Percentiles rank a stretch among this genome's conserved stretches.
Evolutionary conservation across 2,797 vertebrate genomes (phyloP).

Genomic region (Darevskia nairensis): DNA sequence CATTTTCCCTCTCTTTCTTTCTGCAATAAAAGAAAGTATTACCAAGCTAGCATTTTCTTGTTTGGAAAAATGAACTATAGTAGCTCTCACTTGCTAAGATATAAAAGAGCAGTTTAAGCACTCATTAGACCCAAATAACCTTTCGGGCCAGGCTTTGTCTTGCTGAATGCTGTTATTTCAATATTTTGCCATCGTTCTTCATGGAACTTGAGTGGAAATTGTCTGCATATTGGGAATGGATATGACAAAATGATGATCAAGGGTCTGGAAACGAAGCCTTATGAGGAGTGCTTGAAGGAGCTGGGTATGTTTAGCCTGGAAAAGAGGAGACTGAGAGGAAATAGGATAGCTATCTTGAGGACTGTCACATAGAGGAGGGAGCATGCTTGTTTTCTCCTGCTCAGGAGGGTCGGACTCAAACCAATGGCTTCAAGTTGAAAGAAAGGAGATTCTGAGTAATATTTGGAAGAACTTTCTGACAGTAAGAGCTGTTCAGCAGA

Average conservation of each 20-base stretch:
- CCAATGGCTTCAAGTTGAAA: too few species aligned
- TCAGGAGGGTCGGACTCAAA: too few species aligned
- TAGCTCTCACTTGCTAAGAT: background rate
- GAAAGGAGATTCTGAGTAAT: too few species aligned
- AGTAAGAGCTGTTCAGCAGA: too few species aligned
- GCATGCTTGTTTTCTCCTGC: too few species aligned
- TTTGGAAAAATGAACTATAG: slow-evolving; percentile 3
- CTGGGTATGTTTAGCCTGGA: too few species aligned
- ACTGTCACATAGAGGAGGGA: too few species aligned
- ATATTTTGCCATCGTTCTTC: slow-evolving; percentile 16
- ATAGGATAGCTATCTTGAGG: too few species aligned
- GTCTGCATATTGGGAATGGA: slow-evolving; percentile 10
- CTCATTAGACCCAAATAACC: slow-evolving; percentile 44
- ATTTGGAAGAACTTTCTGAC: too few species aligned
- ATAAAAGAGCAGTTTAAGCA: slow-evolving; percentile 45
- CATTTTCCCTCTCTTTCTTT: slow-evolving; percentile 31
- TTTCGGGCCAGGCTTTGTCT: slow-evolving; percentile 25
- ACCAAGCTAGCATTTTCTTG: slow-evolving; percentile 35
- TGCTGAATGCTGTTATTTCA: slow-evolving; percentile 1
- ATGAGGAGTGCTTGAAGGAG: too few species aligned
- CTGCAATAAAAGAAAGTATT: slow-evolving; percentile 47
- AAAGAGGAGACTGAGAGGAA: too few species aligned
- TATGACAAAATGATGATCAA: background rate
- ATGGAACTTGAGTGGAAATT: background rate
- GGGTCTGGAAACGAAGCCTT: too few species aligned